A percentile compares a stretch with the other conserved stretches of the same genome.
These are phyloP conservation scores for Bolinopsis microptera DNA, from an alignment of 37 sponge, comb jelly and placozoan species.

Conservation along the genomic window DNA sequence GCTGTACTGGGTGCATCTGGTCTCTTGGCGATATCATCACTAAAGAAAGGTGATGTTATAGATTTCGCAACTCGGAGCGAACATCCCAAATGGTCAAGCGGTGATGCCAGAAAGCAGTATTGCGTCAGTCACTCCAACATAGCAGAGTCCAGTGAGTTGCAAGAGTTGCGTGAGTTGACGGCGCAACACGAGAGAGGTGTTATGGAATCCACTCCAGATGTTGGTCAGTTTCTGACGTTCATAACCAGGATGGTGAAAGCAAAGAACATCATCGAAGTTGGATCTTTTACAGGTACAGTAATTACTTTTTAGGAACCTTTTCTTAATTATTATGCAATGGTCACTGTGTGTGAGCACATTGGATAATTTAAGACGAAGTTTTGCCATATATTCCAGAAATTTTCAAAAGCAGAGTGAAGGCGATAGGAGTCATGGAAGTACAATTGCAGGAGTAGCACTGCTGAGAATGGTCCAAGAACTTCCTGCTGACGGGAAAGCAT, in stretches of 20 bases:
- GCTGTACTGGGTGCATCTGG: not conserved
- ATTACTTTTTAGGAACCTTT: not conserved
- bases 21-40: not conserved
- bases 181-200: slow-evolving; percentile 8
- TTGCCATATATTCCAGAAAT: no score
- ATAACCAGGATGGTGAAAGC: slow-evolving; percentile 50
- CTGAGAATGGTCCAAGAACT: slow-evolving; percentile 39
- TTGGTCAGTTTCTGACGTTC: slow-evolving; percentile 36
- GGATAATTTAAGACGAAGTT: no score
- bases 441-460: slow-evolving; percentile 19
- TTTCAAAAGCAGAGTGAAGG: no score
- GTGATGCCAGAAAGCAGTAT: not conserved
- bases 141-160: not conserved
- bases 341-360: no score
- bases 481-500: slow-evolving; percentile 48
- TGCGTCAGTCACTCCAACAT: not conserved
- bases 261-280: slow-evolving; percentile 23
- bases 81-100: not conserved
- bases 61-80: not conserved
- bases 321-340: not conserved
- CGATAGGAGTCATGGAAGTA: no score
- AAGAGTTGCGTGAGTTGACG: not conserved
- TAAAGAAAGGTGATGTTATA: not conserved
- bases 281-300: slow-evolving; percentile 46
- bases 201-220: slow-evolving; percentile 59